Base-by-base conservation (phyloP, 2,113 vertebrate species). In the Phyllostomus hastatus region DNA sequence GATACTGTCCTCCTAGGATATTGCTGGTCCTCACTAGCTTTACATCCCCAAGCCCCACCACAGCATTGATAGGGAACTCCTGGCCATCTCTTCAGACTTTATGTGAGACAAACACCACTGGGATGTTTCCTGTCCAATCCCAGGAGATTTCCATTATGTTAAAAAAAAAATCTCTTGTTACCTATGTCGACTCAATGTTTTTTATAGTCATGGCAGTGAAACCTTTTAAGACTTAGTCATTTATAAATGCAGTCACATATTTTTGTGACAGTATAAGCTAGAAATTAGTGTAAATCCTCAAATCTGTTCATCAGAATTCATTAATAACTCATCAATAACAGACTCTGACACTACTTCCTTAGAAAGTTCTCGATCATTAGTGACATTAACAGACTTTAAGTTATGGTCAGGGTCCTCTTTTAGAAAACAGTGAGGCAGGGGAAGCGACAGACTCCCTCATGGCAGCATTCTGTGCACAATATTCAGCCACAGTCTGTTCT, bases 401-500 rank as follows among this genome's bases (percentile, higher is more conserved):
- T 31, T 67, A 14, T 33, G 15, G 19, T 16, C 50, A 24, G 48
- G 15, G 41, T 19, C n/a, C 46, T 88, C 26, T 17, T 52, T 24
- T 8, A 59, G 67, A 76, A 54, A 41, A 41, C 4, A 9, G 20
- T 22, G 33, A 48, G 64, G 50, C 15, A 5, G 43, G 33, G 59
- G 38, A 31, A 12, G 46, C 7, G 2, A 41, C 3, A 0, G 22
- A 0, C 10, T 54, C 12, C 19, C 22, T 3, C 24, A 4, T 1
- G 16, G n/a, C 57, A 4, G 5, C 10, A 2, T 8, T 0, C 67
- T 41, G 11, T 35, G 69, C 59, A 10, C 4, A 1, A 11, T 46
- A 17, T 31, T 61, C 10, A 0, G 46, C 4, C 2, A 10, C 2
- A 12, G 12, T 20, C 20, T 31, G 0, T 24, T 19, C 5, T 57